Base-by-base conservation (phyloP, 2,888 invertebrate genomes). In the Nomada lathburiana region DNA sequence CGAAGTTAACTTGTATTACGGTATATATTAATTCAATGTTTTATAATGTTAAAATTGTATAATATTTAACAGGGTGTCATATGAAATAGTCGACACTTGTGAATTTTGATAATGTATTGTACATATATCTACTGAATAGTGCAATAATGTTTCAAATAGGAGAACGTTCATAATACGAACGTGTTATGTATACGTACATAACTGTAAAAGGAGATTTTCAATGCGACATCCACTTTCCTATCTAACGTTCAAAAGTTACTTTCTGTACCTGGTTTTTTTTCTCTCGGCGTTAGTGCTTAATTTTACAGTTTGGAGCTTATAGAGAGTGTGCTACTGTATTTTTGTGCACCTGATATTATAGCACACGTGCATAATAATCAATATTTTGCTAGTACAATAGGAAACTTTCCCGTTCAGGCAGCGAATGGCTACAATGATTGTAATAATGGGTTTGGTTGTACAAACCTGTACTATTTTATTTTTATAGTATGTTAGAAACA, bases 261-360 rank as follows among this genome's bases (percentile, higher is more conserved):
- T 89, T 89, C 68, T 84, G 88, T 90, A 90, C 90, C 90, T 90
- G 89, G 86, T 88, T 88, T 88, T 47, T 80, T 55, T 53, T 53
- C 79, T 76, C 72, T 26, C 67, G 57, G 78, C 79, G 76, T 68
- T 80, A 63, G 59, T 63, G 29, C 79, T 82, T 87, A 84, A 72
- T 63, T 26, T 63, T 82, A 80, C 65, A 53, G 64, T 82, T 80
- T 36, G 69, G 70, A 84, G 76, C 62, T 86, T 87, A 64, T 57
- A 52, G 20, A 52, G 73, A 80, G 68, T 82, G 73, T 75, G 70
- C 44, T 55, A 64, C 42, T 47, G 59, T 70, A 50, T 81, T 71
- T 62, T 29, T 79, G 60, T 23, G 20, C 77, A 82, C 63, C 18
- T 50, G 62, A 44, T 52, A 13, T 36, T 63, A 83, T 60, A 73